phyloP scores from a whole-genome alignment of 2,888 invertebrate species.

The Sinohyriopsis cumingii region DNA sequence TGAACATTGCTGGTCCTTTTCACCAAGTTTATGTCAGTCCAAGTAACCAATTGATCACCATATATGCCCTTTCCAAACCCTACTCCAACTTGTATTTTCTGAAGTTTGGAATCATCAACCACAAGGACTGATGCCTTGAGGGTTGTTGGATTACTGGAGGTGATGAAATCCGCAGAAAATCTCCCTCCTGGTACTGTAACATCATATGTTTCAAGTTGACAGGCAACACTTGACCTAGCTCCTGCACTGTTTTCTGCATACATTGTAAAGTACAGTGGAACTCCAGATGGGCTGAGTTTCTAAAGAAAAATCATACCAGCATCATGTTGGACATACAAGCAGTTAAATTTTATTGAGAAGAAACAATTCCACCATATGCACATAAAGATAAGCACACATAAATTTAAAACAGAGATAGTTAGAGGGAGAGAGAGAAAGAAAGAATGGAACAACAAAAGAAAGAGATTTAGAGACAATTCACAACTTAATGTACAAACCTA shows the following conservation, averaged over 20 bases:
- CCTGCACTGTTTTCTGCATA: constrained; percentile 49
- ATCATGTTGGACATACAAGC: too few species aligned
- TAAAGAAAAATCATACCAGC: not conserved
- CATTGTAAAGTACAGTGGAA: constrained; percentile 49
- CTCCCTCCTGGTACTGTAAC: constrained; percentile 48
- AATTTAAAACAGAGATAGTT: too few species aligned
- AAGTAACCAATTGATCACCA: constrained; percentile 34
- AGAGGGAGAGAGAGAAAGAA: too few species aligned
- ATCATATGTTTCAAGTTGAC: constrained; percentile 49
- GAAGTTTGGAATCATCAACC: constrained; percentile 45
- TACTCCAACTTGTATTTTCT: constrained; percentile 14
- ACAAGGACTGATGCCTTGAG: constrained; percentile 41
- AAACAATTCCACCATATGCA: too few species aligned
- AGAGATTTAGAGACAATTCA: too few species aligned
- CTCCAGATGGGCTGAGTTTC: constrained; percentile 24
- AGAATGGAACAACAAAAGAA: too few species aligned
- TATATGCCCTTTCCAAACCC: constrained; percentile 36
- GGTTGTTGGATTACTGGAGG: constrained; percentile 45
- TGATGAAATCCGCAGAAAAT: constrained; percentile 35
- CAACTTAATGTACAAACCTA: too few species aligned
- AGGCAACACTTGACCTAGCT: constrained; percentile 33
- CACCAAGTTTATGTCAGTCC: constrained; percentile 15
- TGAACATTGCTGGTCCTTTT: not conserved
- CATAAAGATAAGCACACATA: too few species aligned
- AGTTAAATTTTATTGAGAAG: too few species aligned